Base-by-base conservation (phyloP, 1,140 invertebrate species). In the Leptinotarsa undecemlineata region DNA sequence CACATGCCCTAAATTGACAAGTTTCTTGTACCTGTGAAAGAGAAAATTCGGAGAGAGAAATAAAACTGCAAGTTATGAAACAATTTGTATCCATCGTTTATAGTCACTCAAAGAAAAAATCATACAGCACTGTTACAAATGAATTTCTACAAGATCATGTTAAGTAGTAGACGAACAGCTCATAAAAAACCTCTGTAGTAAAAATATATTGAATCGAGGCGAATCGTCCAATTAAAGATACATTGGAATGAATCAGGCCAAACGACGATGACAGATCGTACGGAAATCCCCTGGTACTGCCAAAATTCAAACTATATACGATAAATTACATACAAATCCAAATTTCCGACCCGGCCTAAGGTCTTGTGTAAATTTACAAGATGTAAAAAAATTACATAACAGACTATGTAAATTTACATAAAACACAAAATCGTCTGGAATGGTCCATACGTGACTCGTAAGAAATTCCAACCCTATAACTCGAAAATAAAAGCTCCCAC, bases 71-170 rank as follows among this genome's bases (percentile, higher is more conserved):
- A 23, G 60, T 74, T 83, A 82, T 78, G 81, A 83, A 83, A 83
- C 82, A 83, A 83, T 26, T 26, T 83, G 81, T 82, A 83, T 83
- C 81, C 81, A 82, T 83, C 77, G 76, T 83, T 83, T 82, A 82
- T 82, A 80, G 71, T 82, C 82, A 83, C 80, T 83, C 81, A 82
- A 80, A 78, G n/a, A 80, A 78, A 57, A 57, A 82, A 82, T 81
- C 81, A 82, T 82, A 83, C 81, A 82, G 78, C 81, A 83, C 76
- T 77, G 79, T 80, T 83, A 82, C 81, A 83, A 82, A 80, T 81
- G 76, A 81, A 82, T 78, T 76, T 79, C 74, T 77, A 76, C 75
- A 71, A 77, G 70, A 74, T 81, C 71, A 76, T 76, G 74, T 79
- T 82, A 80, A 78, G 77, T 80, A 57, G 51, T 57, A 78, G 77